phyloP scores from a whole-genome alignment of 2,113 vertebrate genomes.

The Dromas ardeola region DNA sequence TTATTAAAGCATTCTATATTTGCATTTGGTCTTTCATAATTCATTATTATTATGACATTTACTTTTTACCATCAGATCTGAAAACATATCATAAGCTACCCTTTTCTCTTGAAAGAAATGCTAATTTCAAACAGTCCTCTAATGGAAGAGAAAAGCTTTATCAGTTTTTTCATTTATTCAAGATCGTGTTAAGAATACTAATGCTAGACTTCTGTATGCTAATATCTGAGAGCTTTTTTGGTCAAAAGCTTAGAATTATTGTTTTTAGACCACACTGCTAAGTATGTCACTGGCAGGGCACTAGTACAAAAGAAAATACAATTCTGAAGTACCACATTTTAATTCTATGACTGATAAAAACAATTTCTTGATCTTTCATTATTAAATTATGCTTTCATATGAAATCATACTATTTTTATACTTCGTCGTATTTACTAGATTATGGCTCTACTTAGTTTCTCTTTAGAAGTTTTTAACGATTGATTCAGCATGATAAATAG shows the following conservation, averaged over 20 bases:
- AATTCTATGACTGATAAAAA: constrained; percentile 50
- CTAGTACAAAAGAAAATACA: constrained; percentile 55
- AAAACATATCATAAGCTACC: constrained; percentile 97
- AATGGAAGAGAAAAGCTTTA: constrained; percentile 99
- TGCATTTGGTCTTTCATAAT: constrained; percentile 99
- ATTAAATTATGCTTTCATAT: background rate
- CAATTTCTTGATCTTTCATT: background rate
- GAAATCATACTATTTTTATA: background rate
- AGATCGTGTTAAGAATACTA: constrained; percentile 98
- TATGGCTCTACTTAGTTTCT: background rate
- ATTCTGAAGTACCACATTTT: constrained; percentile 44
- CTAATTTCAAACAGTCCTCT: constrained; percentile 99
- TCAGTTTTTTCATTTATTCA: constrained; percentile 97
- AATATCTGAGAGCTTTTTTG: constrained; percentile 81
- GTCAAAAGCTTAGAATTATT: constrained; percentile 83
- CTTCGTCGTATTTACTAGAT: background rate
- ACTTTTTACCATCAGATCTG: constrained; percentile 95
- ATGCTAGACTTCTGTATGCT: constrained; percentile 90
- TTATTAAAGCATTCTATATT: constrained; percentile 99
- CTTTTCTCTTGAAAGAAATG: constrained; percentile 99
- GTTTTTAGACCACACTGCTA: constrained; percentile 71
- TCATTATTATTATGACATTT: constrained; percentile 99
- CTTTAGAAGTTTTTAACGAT: background rate
- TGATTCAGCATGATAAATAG: background rate
- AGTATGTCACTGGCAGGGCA: constrained; percentile 68